Evolutionary conservation across 2,888 invertebrate species (phyloP), one percentile per base, ranked within the genome.

Genomic region (Ophonus ardosiacus): DNA sequence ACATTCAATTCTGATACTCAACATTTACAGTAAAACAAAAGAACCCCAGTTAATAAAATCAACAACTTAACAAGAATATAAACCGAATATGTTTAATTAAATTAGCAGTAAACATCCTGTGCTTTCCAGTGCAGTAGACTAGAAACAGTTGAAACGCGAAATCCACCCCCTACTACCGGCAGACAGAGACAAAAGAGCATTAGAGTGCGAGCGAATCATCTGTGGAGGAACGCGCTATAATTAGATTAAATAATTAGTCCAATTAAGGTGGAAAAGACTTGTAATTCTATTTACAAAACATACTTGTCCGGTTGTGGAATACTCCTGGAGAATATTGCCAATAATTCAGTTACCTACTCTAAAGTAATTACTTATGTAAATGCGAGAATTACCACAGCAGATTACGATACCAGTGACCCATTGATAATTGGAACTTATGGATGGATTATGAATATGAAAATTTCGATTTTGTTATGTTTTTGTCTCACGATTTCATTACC

Each of bases 191-290:
- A 74, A 43, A 74, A 74, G 18, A 8, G 43, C 71, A 74, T 74
- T 43, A 21, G 71, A 74, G 71, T 43, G 43, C 43, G 71, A 40
- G 71, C 18, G 71, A 74, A 40, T 74, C 71, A 74, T 40, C 71
- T 68, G 71, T 43, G 43, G 38, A 59, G 59, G 57, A 38, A 79
- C 40, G 15, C 7, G 17, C 63, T 61, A 65, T 81, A 81, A 81
- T 63, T 63, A 63, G 81, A 81, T 81, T 81, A 81, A 81, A 81
- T 65, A 81, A 81, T 81, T 81, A 65, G 81, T 81, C 15, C 81
- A 61, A 61, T 81, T 81, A 81, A 38, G 65, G 81, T 61, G 63
- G 43, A 65, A 65, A 81, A 61, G 40, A 63, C 63, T 81, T 81
- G 51, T 81, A 63, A 80, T 80, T 80, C 80, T 59, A 61, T 63